phyloP scores from a whole-genome alignment of 2,888 invertebrate species.

The Osmoderma eremita region DNA sequence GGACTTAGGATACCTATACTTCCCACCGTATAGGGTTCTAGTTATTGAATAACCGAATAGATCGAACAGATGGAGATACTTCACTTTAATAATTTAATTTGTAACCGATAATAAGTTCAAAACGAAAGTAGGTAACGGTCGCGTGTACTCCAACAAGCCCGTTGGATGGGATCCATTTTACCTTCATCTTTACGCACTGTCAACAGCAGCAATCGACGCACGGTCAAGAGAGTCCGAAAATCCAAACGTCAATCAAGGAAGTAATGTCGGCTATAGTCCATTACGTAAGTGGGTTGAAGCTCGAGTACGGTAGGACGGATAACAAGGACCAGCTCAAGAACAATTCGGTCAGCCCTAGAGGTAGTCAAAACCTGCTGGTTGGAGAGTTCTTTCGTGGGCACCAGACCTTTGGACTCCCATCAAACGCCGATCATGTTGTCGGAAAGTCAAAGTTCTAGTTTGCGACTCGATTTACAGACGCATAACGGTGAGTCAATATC shows the following conservation, averaged over 20 bases:
- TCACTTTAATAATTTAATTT: too few species aligned
- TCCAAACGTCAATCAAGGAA: slow-evolving; percentile 89
- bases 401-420: slow-evolving; percentile 85
- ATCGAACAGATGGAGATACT: too few species aligned
- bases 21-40: too few species aligned
- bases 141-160: too few species aligned
- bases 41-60: too few species aligned
- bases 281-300: slow-evolving; percentile 81
- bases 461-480: slow-evolving; percentile 57
- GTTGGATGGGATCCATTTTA: slow-evolving; percentile 70
- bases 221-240: slow-evolving; percentile 68
- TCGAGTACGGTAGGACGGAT: slow-evolving; percentile 60
- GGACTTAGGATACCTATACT: too few species aligned
- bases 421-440: slow-evolving; percentile 75
- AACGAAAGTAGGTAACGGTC: too few species aligned
- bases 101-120: too few species aligned
- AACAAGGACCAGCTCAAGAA: slow-evolving; percentile 56
- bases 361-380: slow-evolving; percentile 87
- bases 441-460: slow-evolving; percentile 57
- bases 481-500: slow-evolving; percentile 65
- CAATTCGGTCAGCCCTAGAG: slow-evolving; percentile 62
- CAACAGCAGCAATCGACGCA: slow-evolving; percentile 40
- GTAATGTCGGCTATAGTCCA: slow-evolving; percentile 93
- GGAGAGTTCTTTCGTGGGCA: slow-evolving; percentile 91
- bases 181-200: slow-evolving; percentile 76